phyloP scores from a whole-genome alignment of 2,888 invertebrate species.

The Epistrophella euchroma region DNA sequence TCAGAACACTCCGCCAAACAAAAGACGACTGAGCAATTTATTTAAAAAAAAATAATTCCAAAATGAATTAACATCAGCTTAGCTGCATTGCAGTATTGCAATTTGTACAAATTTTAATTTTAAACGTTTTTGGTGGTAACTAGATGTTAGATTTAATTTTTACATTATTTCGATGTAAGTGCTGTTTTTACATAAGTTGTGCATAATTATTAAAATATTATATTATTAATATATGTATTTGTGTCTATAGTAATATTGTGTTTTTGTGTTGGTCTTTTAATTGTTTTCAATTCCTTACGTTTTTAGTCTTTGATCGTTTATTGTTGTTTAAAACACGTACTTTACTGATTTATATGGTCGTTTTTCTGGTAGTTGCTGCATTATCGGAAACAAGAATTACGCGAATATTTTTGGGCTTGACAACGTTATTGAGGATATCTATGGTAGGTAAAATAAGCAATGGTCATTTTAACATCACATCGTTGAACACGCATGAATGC shows the following conservation, averaged over 20 bases:
- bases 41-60: conserved; percentile 81
- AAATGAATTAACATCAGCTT: conserved; percentile 5
- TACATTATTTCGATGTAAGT: background rate
- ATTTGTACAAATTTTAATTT: conserved; percentile 36
- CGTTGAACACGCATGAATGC: too few relatives aligned
- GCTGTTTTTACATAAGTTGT: conserved; percentile 8
- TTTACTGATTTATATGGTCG: background rate
- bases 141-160: conserved; percentile 7
- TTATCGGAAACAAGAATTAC: background rate
- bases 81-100: conserved; percentile 20
- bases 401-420: background rate
- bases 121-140: background rate
- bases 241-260: background rate
- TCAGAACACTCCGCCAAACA: conserved; percentile 82
- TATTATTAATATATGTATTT: conserved; percentile 1
- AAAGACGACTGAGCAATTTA: conserved; percentile 82
- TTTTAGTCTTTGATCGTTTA: background rate
- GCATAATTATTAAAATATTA: background rate
- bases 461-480: background rate
- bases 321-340: background rate
- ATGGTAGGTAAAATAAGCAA: background rate
- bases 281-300: background rate
- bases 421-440: background rate
- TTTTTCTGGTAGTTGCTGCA: background rate
- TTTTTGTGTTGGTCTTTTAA: background rate